phyloP scores from a whole-genome alignment of 1,140 invertebrate species.

The Apis dorsata region DNA sequence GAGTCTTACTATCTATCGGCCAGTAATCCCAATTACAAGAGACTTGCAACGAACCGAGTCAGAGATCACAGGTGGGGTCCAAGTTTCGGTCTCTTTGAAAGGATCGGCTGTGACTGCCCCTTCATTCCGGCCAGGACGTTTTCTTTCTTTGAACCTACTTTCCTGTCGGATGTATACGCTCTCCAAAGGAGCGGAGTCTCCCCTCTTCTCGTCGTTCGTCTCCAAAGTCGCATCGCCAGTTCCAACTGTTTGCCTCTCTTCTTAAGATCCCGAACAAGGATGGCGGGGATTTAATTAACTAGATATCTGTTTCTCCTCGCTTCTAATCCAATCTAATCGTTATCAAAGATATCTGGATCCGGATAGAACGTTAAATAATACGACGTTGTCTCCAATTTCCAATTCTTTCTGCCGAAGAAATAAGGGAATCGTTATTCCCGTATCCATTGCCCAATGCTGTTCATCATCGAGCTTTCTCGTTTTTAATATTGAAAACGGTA shows the following conservation, averaged over 20 bases:
- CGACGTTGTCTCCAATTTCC: neutral
- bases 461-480: neutral
- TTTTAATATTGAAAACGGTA: neutral
- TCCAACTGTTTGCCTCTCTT: conserved; percentile 13
- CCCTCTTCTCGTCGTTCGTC: neutral
- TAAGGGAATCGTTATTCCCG: neutral
- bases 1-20: conserved; percentile 37
- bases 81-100: conserved; percentile 64
- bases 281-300: conserved; percentile 62
- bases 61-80: conserved; percentile 61
- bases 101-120: conserved; percentile 47
- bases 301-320: conserved; percentile 37
- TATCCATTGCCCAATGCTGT: neutral
- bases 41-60: conserved; percentile 47
- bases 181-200: conserved; percentile 40
- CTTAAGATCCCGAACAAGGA: conserved; percentile 1
- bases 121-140: conserved; percentile 55
- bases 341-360: conserved; percentile 31
- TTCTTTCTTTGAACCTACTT: conserved; percentile 62
- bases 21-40: conserved; percentile 65
- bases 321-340: conserved; percentile 21
- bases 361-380: neutral
- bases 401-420: neutral
- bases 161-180: conserved; percentile 55
- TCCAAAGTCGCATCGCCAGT: conserved; percentile 40